Evolutionary conservation across 2,797 vertebrate species (phyloP).

Genomic region (Salarias fasciatus): DNA sequence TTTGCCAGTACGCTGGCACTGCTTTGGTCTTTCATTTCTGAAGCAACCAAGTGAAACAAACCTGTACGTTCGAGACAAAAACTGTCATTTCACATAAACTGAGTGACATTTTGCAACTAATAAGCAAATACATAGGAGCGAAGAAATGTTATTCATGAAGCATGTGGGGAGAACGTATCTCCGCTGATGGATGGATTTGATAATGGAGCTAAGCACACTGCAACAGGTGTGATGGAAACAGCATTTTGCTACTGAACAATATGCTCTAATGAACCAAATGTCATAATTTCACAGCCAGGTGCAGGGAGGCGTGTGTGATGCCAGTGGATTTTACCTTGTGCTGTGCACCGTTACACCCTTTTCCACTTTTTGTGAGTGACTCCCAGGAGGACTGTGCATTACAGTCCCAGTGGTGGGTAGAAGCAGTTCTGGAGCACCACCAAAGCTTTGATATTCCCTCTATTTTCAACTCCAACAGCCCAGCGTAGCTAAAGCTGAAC

Average conservation of each 20-base stretch:
- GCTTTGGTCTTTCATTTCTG: slow-evolving; percentile 66
- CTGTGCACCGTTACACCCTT: slow-evolving; percentile 24
- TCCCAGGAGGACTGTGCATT: slow-evolving; percentile 18
- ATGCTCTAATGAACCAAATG: slow-evolving; percentile 19
- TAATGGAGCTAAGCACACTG: slow-evolving; percentile 4
- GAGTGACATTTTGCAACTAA: slow-evolving; percentile 53
- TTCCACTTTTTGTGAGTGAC: slow-evolving; percentile 19
- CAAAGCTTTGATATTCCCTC: slow-evolving; percentile 30
- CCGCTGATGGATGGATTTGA: slow-evolving; percentile 29
- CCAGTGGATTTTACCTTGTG: slow-evolving; percentile 19
- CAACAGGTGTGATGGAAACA: slow-evolving; percentile 42
- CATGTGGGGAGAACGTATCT: slow-evolving; percentile 17
- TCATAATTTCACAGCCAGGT: slow-evolving; percentile 26
- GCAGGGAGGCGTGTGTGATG: slow-evolving; percentile 6
- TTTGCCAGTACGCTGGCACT: slow-evolving; percentile 47
- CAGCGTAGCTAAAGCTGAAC: neutral
- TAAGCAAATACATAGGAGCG: slow-evolving; percentile 35
- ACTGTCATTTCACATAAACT: slow-evolving; percentile 56
- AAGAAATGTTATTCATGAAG: slow-evolving; percentile 38
- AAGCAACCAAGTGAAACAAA: slow-evolving; percentile 69
- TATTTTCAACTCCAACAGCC: slow-evolving; percentile 20
- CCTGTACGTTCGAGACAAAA: slow-evolving; percentile 53
- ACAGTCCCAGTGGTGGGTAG: slow-evolving; percentile 6
- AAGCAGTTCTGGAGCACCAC: slow-evolving; percentile 17
- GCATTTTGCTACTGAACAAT: slow-evolving; percentile 3